phyloP scores from a whole-genome alignment of 2,888 invertebrate species.

The Ceriagrion tenellum region DNA sequence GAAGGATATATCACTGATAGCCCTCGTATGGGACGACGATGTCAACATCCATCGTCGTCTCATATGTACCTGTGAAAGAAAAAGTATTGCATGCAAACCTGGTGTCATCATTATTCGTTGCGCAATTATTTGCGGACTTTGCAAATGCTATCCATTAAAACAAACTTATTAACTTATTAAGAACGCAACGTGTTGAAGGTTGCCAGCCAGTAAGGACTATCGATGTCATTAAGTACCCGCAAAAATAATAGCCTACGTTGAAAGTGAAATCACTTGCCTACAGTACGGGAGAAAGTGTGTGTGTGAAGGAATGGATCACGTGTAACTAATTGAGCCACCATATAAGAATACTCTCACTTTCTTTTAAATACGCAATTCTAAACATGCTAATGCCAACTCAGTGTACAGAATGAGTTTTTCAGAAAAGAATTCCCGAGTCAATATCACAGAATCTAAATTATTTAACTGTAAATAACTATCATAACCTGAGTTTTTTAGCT shows the following conservation, averaged over 20 bases:
- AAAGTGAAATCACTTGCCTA: not conserved
- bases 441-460: too few relatives aligned
- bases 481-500: too few relatives aligned
- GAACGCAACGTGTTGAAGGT: conserved; percentile 36
- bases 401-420: too few relatives aligned
- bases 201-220: not conserved
- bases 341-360: not conserved
- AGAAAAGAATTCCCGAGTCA: too few relatives aligned
- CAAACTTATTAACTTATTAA: not conserved
- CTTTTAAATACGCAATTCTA: not conserved
- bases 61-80: not conserved
- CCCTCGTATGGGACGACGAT: too few relatives aligned
- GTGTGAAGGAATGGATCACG: not conserved
- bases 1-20: not conserved
- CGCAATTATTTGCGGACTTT: not conserved
- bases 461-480: too few relatives aligned
- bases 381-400: not conserved
- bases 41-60: not conserved
- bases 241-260: conserved; percentile 21
- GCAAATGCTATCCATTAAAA: not conserved
- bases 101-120: not conserved
- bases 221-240: not conserved
- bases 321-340: not conserved
- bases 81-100: not conserved
- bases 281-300: not conserved